These are phyloP conservation scores for Xyliphius kryptos DNA, from an alignment of 2,113 vertebrate genomes.

Conservation along the genomic window DNA sequence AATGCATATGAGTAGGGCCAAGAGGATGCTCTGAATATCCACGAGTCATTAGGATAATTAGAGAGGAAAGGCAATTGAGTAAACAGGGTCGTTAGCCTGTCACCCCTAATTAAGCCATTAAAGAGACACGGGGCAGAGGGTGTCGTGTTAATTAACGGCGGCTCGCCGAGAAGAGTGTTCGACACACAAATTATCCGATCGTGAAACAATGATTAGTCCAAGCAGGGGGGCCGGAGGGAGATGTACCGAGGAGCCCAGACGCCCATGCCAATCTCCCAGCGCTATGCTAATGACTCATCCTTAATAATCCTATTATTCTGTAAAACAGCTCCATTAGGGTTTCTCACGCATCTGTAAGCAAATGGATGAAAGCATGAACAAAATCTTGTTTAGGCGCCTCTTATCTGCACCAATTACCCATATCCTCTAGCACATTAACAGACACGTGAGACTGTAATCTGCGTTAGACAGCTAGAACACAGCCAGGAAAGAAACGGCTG, in stretches of 20 bases:
- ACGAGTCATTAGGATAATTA: constrained; percentile 91
- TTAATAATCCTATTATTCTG: constrained; percentile 26
- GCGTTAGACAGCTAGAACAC: too few species aligned
- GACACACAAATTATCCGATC: constrained; percentile 76
- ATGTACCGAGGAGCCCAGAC: constrained; percentile 44
- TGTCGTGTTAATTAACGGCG: constrained; percentile 85
- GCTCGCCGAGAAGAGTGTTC: constrained; percentile 61
- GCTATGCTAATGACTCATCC: background rate
- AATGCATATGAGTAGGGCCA: constrained; percentile 53
- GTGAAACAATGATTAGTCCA: constrained; percentile 75
- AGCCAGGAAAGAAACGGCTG: too few species aligned
- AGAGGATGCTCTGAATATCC: constrained; percentile 64
- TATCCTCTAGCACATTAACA: too few species aligned
- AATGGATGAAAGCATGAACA: constrained; percentile 10
- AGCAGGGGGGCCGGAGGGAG: constrained; percentile 57
- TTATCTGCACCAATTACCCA: too few species aligned
- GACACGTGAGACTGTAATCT: too few species aligned
- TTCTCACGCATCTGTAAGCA: constrained; percentile 21
- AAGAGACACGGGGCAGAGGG: constrained; percentile 83
- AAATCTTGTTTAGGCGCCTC: background rate
- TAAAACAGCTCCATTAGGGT: constrained; percentile 37
- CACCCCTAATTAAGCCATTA: constrained; percentile 98
- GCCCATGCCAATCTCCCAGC: too few species aligned
- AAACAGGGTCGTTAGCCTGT: constrained; percentile 87
- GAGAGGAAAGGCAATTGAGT: constrained; percentile 96